Evolutionary conservation across 2,888 invertebrate genomes (phyloP).

Genomic region (Didymodactylos carnosus): DNA sequence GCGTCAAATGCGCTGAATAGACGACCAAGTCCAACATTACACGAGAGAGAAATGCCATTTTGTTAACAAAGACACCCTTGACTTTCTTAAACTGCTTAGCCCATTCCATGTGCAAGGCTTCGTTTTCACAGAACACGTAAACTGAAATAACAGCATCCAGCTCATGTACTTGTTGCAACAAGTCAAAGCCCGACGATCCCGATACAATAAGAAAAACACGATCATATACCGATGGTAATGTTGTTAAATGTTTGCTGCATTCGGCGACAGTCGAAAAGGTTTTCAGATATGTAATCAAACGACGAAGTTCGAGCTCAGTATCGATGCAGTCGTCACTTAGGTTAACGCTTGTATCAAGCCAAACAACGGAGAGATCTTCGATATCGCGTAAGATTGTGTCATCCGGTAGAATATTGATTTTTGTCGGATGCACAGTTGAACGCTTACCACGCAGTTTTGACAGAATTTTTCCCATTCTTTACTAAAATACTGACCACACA

Average conservation of each 20-base stretch:
- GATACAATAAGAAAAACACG: background rate
- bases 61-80: background rate
- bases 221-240: background rate
- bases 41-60: background rate
- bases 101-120: background rate
- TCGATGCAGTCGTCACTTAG: background rate
- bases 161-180: background rate
- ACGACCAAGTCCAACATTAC: background rate
- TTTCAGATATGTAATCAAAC: background rate
- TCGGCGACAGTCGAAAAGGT: background rate
- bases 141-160: background rate
- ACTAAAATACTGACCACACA: no score
- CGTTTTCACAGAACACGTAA: background rate
- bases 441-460: no score
- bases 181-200: background rate
- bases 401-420: background rate
- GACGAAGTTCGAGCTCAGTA: background rate
- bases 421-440: background rate
- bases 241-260: background rate
- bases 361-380: background rate
- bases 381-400: background rate
- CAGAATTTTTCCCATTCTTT: no score
- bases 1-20: background rate
- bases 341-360: background rate
- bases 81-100: background rate